Evolutionary conservation across 2,113 vertebrate genomes (phyloP).

Genomic region (Oreotragus oreotragus): DNA sequence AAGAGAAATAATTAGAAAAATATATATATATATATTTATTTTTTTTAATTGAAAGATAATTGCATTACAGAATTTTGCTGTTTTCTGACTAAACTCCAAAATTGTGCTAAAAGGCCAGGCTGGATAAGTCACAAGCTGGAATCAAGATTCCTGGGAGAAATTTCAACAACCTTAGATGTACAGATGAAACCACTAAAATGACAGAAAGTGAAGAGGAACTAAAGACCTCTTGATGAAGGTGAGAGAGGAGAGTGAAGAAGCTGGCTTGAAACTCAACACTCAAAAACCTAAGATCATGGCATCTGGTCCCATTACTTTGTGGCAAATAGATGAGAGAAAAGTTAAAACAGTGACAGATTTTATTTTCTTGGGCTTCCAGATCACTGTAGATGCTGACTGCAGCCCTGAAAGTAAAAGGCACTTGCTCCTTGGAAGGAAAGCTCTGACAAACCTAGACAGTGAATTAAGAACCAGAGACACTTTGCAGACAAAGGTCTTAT

Average conservation of each 20-base stretch:
- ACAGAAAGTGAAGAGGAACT: background rate
- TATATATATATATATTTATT: background rate
- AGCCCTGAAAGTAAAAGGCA: background rate
- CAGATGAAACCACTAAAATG: background rate
- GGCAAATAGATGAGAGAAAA: background rate
- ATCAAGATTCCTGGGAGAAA: background rate
- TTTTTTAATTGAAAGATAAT: background rate
- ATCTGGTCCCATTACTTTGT: background rate
- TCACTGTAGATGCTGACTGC: background rate
- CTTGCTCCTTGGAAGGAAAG: background rate
- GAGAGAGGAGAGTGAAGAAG: background rate
- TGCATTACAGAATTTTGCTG: background rate
- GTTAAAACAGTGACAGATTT: background rate
- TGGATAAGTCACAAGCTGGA: background rate
- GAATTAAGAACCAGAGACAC: background rate
- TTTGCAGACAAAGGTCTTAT: background rate
- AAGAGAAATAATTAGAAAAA: background rate
- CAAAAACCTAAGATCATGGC: background rate
- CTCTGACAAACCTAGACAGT: background rate
- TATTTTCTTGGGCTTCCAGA: background rate
- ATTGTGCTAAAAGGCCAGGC: background rate
- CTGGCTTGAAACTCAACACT: background rate
- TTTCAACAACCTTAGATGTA: background rate
- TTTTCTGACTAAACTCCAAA: background rate
- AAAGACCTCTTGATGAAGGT: background rate